phyloP scores from a whole-genome alignment of 1,140 invertebrate genomes.

The Drosophila nigromelanica region DNA sequence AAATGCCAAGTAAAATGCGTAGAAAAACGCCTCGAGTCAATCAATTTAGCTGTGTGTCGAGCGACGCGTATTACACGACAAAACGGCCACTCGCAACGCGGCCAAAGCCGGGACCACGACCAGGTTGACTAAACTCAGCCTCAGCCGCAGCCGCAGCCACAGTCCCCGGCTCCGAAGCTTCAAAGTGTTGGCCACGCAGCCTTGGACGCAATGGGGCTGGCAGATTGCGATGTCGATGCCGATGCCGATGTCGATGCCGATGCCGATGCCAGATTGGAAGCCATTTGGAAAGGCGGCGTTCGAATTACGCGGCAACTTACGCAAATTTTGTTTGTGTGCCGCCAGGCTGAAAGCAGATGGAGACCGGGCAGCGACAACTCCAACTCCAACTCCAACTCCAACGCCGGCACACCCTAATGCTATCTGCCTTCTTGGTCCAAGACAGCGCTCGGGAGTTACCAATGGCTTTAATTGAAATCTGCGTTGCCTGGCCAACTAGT shows the following conservation, averaged over 20 bases:
- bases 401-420: slow-evolving; percentile 69
- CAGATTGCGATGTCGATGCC: slow-evolving; percentile 59
- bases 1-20: slow-evolving; percentile 56
- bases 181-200: slow-evolving; percentile 48
- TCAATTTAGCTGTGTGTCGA: slow-evolving; percentile 60
- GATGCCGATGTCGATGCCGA: slow-evolving; percentile 29
- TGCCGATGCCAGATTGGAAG: slow-evolving; percentile 59
- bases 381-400: slow-evolving; percentile 11
- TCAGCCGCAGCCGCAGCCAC: not conserved
- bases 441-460: slow-evolving; percentile 29
- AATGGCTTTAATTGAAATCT: slow-evolving; percentile 73
- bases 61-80: slow-evolving; percentile 39
- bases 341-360: slow-evolving; percentile 51
- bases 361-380: slow-evolving; percentile 27
- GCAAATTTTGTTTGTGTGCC: slow-evolving; percentile 63
- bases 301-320: slow-evolving; percentile 69
- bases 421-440: slow-evolving; percentile 33
- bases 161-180: not conserved
- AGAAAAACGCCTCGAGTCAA: slow-evolving; percentile 78
- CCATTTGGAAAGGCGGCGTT: slow-evolving; percentile 74
- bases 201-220: slow-evolving; percentile 32
- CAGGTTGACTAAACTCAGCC: slow-evolving; percentile 26
- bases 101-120: slow-evolving; percentile 1
- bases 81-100: too few relatives aligned
- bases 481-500: slow-evolving; percentile 63